Evolutionary conservation across 2,888 invertebrate species (phyloP).

Genomic region (Scaptomyza parva): DNA sequence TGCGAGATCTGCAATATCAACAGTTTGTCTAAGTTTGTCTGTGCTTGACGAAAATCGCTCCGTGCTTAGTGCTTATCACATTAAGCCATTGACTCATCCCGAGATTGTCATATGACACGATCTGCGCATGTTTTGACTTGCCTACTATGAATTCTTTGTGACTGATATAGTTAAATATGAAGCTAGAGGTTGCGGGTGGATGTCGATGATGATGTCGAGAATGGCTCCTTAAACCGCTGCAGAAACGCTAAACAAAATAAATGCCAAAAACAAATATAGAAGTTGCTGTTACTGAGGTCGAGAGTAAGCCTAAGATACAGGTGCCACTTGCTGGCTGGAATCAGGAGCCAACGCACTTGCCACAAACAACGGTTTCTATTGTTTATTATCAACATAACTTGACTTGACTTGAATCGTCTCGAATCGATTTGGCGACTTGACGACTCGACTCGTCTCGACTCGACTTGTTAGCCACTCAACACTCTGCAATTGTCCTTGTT

Average conservation of each 20-base stretch:
- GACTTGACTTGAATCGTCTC: slow-evolving; percentile 1
- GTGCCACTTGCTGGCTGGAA: slow-evolving; percentile 46
- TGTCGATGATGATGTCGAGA: slow-evolving; percentile 18
- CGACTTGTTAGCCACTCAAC: slow-evolving; percentile 64
- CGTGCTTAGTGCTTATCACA: slow-evolving; percentile 55
- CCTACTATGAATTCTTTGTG: neutral
- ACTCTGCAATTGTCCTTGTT: slow-evolving; percentile 74
- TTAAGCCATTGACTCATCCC: slow-evolving; percentile 48
- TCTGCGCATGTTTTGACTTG: slow-evolving; percentile 54
- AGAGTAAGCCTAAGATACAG: slow-evolving; percentile 22
- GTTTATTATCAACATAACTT: slow-evolving; percentile 48
- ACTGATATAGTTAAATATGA: slow-evolving; percentile 6
- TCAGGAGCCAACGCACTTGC: slow-evolving; percentile 28
- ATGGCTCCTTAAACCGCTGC: slow-evolving; percentile 48
- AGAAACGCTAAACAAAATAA: slow-evolving; percentile 55
- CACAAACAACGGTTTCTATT: slow-evolving; percentile 34
- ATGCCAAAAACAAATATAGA: slow-evolving; percentile 67
- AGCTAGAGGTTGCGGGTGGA: neutral
- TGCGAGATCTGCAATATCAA: slow-evolving; percentile 13
- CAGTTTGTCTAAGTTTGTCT: neutral
- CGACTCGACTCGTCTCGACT: neutral
- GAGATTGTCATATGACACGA: slow-evolving; percentile 30
- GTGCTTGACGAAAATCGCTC: slow-evolving; percentile 28
- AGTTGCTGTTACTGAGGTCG: slow-evolving; percentile 5
- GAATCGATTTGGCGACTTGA: slow-evolving; percentile 14